Conservation (phyloP, 2,888 invertebrate genomes). For the Galerucella pusilla region DNA sequence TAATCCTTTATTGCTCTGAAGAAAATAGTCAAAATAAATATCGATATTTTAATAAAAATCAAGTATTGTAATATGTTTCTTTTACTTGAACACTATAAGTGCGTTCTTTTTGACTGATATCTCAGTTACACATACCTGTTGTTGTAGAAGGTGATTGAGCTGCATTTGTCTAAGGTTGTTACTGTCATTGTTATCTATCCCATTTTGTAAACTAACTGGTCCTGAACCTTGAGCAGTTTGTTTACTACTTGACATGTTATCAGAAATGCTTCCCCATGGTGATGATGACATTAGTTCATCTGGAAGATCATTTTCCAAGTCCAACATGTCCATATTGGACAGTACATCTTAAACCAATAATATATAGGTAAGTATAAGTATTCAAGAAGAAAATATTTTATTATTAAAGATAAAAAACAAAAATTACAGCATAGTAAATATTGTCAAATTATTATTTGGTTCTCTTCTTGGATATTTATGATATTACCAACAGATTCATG, state of each 20-base stretch:
- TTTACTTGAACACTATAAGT: background rate
- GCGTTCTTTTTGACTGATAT: background rate
- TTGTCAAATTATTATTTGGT: background rate
- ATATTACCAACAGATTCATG: background rate
- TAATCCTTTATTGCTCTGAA: conserved; percentile 77
- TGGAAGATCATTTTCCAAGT: conserved; percentile 91
- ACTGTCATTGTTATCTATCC: conserved; percentile 73
- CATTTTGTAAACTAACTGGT: conserved; percentile 80
- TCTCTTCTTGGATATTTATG: background rate
- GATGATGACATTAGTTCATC: conserved; percentile 84
- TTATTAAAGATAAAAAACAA: conserved; percentile 27
- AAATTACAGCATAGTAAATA: background rate
- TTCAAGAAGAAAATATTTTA: background rate
- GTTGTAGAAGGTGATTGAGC: conserved; percentile 72
- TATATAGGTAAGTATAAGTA: conserved; percentile 24
- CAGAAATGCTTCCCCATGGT: conserved; percentile 73
- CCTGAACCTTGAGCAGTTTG: conserved; percentile 88
- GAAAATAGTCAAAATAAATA: conserved; percentile 53
- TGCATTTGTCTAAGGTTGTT: conserved; percentile 65
- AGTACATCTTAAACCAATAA: conserved; percentile 75
- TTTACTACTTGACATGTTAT: conserved; percentile 68
- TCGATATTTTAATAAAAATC: background rate
- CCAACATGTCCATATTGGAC: conserved; percentile 87
- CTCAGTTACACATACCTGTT: conserved; percentile 63
- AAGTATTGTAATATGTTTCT: background rate